Evolutionary conservation across 1,140 invertebrate species (phyloP).

Genomic region (Cydia fagiglandana): DNA sequence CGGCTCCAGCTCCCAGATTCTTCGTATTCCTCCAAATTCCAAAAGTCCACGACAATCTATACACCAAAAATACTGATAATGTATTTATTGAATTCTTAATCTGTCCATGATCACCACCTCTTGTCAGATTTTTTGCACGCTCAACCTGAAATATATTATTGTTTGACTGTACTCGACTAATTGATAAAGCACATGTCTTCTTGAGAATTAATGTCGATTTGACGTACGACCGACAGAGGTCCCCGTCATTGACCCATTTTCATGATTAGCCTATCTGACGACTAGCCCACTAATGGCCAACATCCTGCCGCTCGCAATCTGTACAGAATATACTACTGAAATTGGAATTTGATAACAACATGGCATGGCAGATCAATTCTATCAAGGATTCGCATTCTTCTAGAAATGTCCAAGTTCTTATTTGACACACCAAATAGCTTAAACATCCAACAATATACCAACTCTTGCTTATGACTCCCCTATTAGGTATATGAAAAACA

Average conservation of each 20-base stretch:
- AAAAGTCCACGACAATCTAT: no score
- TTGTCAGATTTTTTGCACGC: background rate
- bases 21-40: no score
- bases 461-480: no score
- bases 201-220: constrained; percentile 22
- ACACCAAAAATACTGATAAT: no score
- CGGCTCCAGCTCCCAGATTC: no score
- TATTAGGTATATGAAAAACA: no score
- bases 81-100: no score
- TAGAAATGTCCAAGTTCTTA: no score
- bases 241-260: constrained; percentile 62
- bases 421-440: no score
- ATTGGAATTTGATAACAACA: constrained; percentile 14
- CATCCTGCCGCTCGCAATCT: constrained; percentile 23
- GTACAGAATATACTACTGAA: background rate
- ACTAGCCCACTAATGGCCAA: constrained; percentile 24
- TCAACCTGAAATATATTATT: background rate
- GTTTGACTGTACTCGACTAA: constrained; percentile 48
- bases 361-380: background rate
- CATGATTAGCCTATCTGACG: constrained; percentile 45
- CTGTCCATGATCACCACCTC: background rate
- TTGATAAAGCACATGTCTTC: constrained; percentile 52
- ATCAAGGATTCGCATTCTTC: no score
- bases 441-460: no score
- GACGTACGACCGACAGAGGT: constrained; percentile 23